phyloP scores from a whole-genome alignment of 2,888 invertebrate genomes.

The Microctonus brassicae region DNA sequence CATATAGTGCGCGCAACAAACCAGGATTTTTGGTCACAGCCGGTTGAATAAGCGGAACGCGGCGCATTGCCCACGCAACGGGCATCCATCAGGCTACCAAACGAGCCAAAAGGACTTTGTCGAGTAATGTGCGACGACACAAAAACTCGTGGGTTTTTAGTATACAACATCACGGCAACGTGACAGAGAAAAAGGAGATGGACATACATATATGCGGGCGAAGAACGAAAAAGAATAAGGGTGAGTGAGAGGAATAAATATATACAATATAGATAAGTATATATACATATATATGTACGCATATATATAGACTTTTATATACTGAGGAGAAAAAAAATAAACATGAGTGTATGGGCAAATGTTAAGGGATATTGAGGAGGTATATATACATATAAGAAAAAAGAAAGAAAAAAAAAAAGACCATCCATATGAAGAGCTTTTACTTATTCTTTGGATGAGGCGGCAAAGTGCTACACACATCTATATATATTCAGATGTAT shows the following conservation, averaged over 20 bases:
- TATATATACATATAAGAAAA: too few species aligned
- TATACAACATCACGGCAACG: not conserved
- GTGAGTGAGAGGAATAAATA: too few species aligned
- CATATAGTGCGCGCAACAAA: not conserved
- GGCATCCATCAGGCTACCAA: constrained; percentile 63
- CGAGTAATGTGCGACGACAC: constrained; percentile 63
- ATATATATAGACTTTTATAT: constrained; percentile 11
- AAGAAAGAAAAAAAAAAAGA: not conserved
- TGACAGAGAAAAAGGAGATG: constrained; percentile 31
- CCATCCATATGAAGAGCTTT: not conserved
- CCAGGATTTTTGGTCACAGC: constrained; percentile 51
- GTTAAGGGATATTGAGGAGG: not conserved
- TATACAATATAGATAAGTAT: too few species aligned
- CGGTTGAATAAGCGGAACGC: constrained; percentile 54
- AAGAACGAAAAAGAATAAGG: constrained; percentile 41
- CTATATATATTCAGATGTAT: too few species aligned
- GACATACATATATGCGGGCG: constrained; percentile 44
- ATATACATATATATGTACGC: constrained; percentile 13
- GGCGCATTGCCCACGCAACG: constrained; percentile 60
- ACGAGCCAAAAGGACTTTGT: constrained; percentile 62
- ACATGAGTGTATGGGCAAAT: constrained; percentile 41
- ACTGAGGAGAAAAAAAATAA: constrained; percentile 29
- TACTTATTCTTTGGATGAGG: not conserved
- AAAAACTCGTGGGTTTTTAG: constrained; percentile 48
- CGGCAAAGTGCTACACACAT: not conserved